Base-by-base conservation (phyloP, 2,888 invertebrate species). In the Myopa tessellatipennis region DNA sequence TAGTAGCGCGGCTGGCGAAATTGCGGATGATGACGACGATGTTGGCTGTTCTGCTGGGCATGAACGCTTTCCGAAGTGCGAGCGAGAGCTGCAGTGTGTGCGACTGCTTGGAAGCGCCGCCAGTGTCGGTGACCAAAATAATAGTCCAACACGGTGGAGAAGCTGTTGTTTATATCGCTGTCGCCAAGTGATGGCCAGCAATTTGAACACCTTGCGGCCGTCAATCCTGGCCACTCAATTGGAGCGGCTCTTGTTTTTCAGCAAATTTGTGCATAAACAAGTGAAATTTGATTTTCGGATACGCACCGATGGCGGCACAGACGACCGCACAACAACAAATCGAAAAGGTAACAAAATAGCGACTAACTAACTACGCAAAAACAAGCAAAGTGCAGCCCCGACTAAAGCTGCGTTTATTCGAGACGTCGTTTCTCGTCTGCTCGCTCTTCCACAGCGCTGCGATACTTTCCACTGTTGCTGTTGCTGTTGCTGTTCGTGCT, bases 311-410 rank as follows among this genome's bases (percentile, higher is more conserved):
- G 55, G 10, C 16, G 55, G 55, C 55, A 55, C 55, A n/a, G 5
- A 45, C 45, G 6, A 45, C 34, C 70, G 60, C 16, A 50, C 67
- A 77, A 72, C 72, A 73, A 77, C 77, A 77, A 76, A 63, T 50
- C 63, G 58, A 50, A 76, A 76, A 76, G 76, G 76, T 76, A 76
- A 71, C 65, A 76, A 68, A 68, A 68, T 58, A 52, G 60, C 75
- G 60, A 75, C 75, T 68, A 75, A 73, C 73, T 73, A 73, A 75
- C 75, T 68, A 75, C 75, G 75, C 69, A 75, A 75, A 75, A 75
- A 75, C 60, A 68, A 75, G 75, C 75, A 69, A 68, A 40, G 58
- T 52, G 67, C 74, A 74, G 36, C 55, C 55, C 50, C 67, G 58
- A 34, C 8, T 38, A 38, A 14, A 45, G 45, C 61, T 45, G 60